Evolutionary conservation across 2,113 vertebrate genomes (phyloP), one percentile per base, ranked within the genome.

Genomic region (Octodon degus): DNA sequence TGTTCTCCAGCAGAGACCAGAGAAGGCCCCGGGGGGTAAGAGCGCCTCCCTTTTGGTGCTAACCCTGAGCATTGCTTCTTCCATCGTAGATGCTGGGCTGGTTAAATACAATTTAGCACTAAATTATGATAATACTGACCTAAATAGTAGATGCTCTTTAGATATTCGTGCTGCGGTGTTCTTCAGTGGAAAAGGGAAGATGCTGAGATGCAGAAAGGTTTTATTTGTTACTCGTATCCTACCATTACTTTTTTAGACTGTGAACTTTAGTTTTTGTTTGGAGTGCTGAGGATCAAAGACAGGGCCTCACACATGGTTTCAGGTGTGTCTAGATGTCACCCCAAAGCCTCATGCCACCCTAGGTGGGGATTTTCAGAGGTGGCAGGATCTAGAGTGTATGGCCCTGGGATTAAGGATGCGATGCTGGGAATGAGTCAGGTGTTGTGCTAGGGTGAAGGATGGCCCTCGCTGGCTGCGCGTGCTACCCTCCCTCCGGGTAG

Each of bases 161-260:
- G 63, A 60, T 80, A 60, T 65, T 89, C 81, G 2, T 76, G 85
- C 67, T 87, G 43, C 34, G 7, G 9, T 89, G 7, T 81, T 90
- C 74, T 77, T 91, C 76, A 50, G 40, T 58, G 25, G n/a, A 91
- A 82, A 90, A 88, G 58, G 70, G 47, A 85, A 55, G 30, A 11
- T 90, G 14, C 53, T 40, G 20, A n/a, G n/a, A 86, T 22, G 14
- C 43, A 17, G 30, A 67, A 47, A 90, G 47, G 30, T 77, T 68
- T 77, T 82, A n/a, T 95, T 82, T 88, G 86, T 93, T 89, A 87
- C 30, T 93, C 79, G 40, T 24, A 72, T 47, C 74, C 80, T 62
- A 17, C 6, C 43, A 50, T 50, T 79, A 47, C 76, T 47, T 82
- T 88, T 50, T 50, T 0, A 68, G 81, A 72, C 84, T 60, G 53